phyloP scores from a whole-genome alignment of 1,140 invertebrate species.

The Diachasmimorpha longicaudata region DNA sequence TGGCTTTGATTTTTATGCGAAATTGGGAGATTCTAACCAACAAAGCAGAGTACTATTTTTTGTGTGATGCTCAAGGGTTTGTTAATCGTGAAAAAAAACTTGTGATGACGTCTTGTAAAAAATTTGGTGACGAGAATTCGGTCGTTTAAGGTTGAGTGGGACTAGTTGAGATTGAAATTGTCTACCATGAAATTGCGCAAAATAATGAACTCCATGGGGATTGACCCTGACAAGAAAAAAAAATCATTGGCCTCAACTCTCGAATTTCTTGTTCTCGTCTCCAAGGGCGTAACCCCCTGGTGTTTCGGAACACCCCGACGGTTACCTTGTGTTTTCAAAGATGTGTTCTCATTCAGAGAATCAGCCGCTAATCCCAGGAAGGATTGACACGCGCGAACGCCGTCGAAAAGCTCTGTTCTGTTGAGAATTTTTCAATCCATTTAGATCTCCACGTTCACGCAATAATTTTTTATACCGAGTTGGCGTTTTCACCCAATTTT shows the following conservation, averaged over 20 bases:
- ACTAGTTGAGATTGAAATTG: no score
- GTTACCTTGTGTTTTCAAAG: neutral
- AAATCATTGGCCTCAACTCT: conserved; percentile 17
- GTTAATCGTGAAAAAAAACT: no score
- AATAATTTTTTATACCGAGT: neutral
- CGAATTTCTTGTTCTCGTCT: conserved; percentile 23
- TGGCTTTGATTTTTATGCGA: no score
- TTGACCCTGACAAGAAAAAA: conserved; percentile 1
- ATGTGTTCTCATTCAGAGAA: conserved; percentile 19
- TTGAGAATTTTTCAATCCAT: neutral
- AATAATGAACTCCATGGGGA: neutral
- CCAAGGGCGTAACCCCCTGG: conserved; percentile 19
- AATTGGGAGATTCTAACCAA: no score
- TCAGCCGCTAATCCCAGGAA: conserved; percentile 29
- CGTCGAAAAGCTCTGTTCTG: neutral
- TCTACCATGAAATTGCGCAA: neutral
- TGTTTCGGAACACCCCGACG: conserved; percentile 21
- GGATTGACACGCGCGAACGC: conserved; percentile 30
- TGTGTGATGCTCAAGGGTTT: no score
- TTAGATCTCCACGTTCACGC: neutral
- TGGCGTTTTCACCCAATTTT: neutral
- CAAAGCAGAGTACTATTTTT: no score
- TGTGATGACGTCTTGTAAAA: no score
- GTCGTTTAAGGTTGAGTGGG: no score
- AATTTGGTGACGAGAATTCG: no score